Percentiles rank a stretch among this genome's conserved stretches.
Conservation (phyloP, 2,113 vertebrate species). For the Sceloporus undulatus region DNA sequence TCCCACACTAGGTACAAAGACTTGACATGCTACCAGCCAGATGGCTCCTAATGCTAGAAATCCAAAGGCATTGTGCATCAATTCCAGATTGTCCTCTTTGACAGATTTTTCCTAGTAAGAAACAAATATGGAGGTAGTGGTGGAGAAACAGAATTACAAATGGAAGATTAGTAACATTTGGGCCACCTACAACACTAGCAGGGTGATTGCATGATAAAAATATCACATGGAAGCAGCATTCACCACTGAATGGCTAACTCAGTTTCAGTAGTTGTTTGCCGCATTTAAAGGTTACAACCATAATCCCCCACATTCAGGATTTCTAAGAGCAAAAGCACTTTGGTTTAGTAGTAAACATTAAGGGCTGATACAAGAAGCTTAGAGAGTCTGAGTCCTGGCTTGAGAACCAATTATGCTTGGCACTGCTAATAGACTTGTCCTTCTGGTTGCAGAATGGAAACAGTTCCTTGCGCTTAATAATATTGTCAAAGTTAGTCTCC, state of each 20-base stretch:
- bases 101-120: too few relatives aligned
- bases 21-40: too few relatives aligned
- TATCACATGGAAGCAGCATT: background rate
- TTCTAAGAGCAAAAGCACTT: conserved; percentile 11
- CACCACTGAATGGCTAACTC: background rate
- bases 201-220: too few relatives aligned
- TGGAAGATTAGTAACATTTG: too few relatives aligned
- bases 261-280: background rate
- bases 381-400: conserved; percentile 7
- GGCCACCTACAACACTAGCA: too few relatives aligned
- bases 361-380: background rate
- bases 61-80: too few relatives aligned
- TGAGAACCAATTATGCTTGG: background rate
- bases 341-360: conserved; percentile 14
- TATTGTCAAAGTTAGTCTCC: background rate
- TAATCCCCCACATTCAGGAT: conserved; percentile 9
- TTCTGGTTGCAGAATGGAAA: background rate
- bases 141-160: too few relatives aligned
- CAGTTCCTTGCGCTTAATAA: background rate
- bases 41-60: too few relatives aligned
- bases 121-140: too few relatives aligned
- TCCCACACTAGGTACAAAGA: too few relatives aligned
- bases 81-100: too few relatives aligned
- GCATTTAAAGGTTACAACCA: conserved; percentile 5
- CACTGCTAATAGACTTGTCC: conserved; percentile 26